phyloP scores from a whole-genome alignment of 2,888 invertebrate species.

The Malachius bipustulatus region DNA sequence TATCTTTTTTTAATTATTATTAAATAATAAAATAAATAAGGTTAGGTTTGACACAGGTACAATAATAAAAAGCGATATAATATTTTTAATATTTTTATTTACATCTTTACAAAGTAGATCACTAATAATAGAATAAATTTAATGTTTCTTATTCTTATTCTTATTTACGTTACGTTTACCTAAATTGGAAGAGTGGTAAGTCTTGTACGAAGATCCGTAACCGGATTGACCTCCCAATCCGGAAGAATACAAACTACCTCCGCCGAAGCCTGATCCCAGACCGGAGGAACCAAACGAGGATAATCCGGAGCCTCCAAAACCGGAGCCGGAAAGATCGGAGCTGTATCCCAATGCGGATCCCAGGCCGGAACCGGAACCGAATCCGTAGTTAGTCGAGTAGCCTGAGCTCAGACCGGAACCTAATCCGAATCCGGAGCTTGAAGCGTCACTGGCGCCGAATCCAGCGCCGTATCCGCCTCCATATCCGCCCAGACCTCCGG shows the following conservation, averaged over 20 bases:
- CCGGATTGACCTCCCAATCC: no score
- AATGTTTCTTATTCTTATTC: neutral
- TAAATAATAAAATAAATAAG: no score
- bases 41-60: no score
- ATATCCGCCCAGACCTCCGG: neutral
- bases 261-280: neutral
- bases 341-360: neutral
- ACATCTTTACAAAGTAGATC: neutral
- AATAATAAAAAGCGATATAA: no score
- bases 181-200: neutral
- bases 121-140: neutral
- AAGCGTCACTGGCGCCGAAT: no score
- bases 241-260: neutral
- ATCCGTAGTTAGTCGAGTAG: neutral
- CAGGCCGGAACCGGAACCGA: constrained; percentile 1
- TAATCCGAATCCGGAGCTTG: constrained; percentile 1
- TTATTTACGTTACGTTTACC: constrained; percentile 1
- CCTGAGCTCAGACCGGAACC: neutral
- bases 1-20: no score
- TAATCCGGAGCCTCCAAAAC: neutral
- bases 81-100: no score
- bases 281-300: neutral
- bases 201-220: no score
- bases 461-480: neutral
- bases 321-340: constrained; percentile 1